Evolutionary conservation across 2,797 vertebrate genomes (phyloP), one percentile per base, ranked within the genome.

Genomic region (Macropodus opercularis): DNA sequence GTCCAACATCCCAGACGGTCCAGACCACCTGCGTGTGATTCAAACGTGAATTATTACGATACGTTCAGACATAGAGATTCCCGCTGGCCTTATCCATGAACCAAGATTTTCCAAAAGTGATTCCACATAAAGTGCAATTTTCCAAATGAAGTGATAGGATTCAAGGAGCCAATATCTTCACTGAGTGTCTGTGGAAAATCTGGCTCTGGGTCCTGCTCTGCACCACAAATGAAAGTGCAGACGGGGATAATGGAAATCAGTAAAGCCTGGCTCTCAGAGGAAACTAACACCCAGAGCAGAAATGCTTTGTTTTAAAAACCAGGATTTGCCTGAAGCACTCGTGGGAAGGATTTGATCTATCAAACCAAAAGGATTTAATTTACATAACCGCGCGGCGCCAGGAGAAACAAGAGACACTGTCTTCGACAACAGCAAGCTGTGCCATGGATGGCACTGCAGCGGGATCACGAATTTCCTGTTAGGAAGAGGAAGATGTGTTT

Each of bases 281-380:
- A 84, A 87, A 84, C 81, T 78, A 85, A 89, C 85, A 87, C 83
- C 82, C 81, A 69, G 56, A 73, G 79, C 61, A 74, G 41, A 79
- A 72, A 75, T 85, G 77, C 85, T 89, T 87, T 84, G 70, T 86
- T 90, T 87, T 69, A 63, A n/a, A 75, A 83, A 84, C 71, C 72
- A 62, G 59, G 61, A 77, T 76, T 80, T 2, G 82, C 85, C 88
- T 55, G 32, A 56, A 86, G 86, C 81, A 14, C 75, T 86, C 36
- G 56, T 71, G 73, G 77, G 80, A 83, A 87, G 68, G 70, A 82
- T 87, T 63, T 61, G 79, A 88, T 86, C 71, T 76, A 84, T 88
- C 85, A 85, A 87, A 89, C 83, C 77, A 57, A 90, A 78, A 72
- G 79, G 85, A 75, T 87, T 90, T 87, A 64, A 91, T 92, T 92